phyloP scores from a whole-genome alignment of 1,140 invertebrate species.

The Macrotrachela quadricornifera region DNA sequence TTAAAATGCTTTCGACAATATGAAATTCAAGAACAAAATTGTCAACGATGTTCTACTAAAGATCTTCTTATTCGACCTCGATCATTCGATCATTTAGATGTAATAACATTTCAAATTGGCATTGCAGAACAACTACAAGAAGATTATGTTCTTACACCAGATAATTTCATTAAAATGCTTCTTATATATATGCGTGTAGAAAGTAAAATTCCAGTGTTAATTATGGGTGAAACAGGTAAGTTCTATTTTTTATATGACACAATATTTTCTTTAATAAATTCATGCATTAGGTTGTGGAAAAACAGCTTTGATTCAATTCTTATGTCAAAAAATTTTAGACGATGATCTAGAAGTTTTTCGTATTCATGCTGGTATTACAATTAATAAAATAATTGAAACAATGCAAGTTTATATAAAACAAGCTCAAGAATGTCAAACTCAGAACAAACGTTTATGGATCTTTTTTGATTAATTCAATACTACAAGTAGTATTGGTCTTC shows the following conservation, averaged over 20 bases:
- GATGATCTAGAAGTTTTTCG: no score
- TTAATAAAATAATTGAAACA: slow-evolving; percentile 6
- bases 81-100: no score
- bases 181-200: slow-evolving; percentile 19
- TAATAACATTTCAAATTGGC: no score
- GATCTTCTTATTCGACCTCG: no score
- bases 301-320: slow-evolving; percentile 13
- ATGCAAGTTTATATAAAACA: slow-evolving; percentile 1
- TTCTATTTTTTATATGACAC: no score
- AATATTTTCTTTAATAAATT: no score
- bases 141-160: slow-evolving; percentile 19
- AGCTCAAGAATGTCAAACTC: background rate
- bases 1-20: no score
- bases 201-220: slow-evolving; percentile 9
- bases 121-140: no score
- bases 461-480: slow-evolving; percentile 29
- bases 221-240: slow-evolving; percentile 14
- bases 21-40: no score
- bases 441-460: slow-evolving; percentile 5
- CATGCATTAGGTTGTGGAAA: slow-evolving; percentile 16
- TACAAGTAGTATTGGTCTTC: slow-evolving; percentile 21
- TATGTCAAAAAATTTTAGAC: background rate
- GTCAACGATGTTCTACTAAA: no score
- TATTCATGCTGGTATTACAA: slow-evolving; percentile 12
- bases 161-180: slow-evolving; percentile 22